phyloP scores from a whole-genome alignment of 2,797 vertebrate species.

The Lepilemur ruficaudatus region DNA sequence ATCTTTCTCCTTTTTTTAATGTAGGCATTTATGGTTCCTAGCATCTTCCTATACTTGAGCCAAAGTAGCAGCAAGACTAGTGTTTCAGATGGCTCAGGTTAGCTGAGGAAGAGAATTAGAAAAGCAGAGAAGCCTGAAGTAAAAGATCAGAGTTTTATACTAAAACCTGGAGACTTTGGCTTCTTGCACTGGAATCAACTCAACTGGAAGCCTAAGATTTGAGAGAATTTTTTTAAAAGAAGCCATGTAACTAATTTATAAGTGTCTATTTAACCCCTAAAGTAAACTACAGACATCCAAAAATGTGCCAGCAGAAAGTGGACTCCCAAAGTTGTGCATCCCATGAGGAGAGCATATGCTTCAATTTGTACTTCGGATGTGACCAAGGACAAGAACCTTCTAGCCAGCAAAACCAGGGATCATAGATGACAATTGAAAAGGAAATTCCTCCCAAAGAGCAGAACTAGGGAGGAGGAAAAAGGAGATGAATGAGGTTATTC shows the following conservation, averaged over 20 bases:
- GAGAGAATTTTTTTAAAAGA: not conserved
- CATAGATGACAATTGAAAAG: not conserved
- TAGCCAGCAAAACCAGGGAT: not conserved
- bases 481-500: not conserved
- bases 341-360: not conserved
- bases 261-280: not conserved
- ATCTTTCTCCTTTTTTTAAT: not conserved
- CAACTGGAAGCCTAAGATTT: not conserved
- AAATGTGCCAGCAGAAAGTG: not conserved
- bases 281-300: not conserved
- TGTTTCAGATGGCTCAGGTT: not conserved
- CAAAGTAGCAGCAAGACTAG: not conserved
- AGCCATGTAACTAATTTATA: not conserved
- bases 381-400: not conserved
- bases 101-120: not conserved
- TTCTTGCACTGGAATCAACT: not conserved
- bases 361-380: not conserved
- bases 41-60: not conserved
- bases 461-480: not conserved
- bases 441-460: not conserved
- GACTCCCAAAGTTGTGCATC: not conserved
- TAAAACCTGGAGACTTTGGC: not conserved
- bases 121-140: not conserved
- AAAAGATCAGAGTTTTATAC: not conserved
- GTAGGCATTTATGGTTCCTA: not conserved